Percentiles rank a stretch among this genome's conserved stretches.
These are phyloP conservation scores for Thunnus thynnus DNA, from an alignment of 2,113 vertebrate species.

Conservation along the genomic window DNA sequence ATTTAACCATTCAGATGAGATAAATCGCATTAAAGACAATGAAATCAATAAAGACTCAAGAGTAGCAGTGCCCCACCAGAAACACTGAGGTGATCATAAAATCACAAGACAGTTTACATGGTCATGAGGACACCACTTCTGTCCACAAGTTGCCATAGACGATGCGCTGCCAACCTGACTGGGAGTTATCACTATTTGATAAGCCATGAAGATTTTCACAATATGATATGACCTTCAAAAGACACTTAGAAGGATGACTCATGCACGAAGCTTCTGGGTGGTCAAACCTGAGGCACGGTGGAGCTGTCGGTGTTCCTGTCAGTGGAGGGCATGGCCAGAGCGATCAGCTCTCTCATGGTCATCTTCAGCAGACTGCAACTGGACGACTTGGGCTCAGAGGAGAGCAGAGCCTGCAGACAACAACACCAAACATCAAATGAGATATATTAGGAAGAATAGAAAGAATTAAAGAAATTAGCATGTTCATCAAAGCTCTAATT, in stretches of 20 bases:
- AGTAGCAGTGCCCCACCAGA: no score
- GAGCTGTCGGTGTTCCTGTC: slow-evolving; percentile 76
- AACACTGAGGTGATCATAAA: not conserved
- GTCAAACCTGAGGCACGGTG: slow-evolving; percentile 91
- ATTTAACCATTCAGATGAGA: not conserved
- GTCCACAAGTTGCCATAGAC: not conserved
- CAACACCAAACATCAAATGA: not conserved
- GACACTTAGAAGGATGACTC: no score
- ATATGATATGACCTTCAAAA: not conserved
- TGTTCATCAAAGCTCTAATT: no score
- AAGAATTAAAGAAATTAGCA: not conserved
- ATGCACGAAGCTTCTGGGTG: not conserved
- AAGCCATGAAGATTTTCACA: not conserved
- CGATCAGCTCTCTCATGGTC: slow-evolving; percentile 92
- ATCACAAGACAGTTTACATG: not conserved
- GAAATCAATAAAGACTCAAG: not conserved
- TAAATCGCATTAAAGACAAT: not conserved
- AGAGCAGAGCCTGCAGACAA: slow-evolving; percentile 89
- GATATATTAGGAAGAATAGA: not conserved
- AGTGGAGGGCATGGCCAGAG: slow-evolving; percentile 85
- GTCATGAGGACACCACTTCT: not conserved
- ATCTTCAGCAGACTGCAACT: slow-evolving; percentile 92
- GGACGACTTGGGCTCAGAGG: slow-evolving; percentile 93
- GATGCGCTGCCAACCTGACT: not conserved
- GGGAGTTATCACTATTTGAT: not conserved